phyloP scores from a whole-genome alignment of 1,140 invertebrate species.

The Diorhabda carinulata region DNA sequence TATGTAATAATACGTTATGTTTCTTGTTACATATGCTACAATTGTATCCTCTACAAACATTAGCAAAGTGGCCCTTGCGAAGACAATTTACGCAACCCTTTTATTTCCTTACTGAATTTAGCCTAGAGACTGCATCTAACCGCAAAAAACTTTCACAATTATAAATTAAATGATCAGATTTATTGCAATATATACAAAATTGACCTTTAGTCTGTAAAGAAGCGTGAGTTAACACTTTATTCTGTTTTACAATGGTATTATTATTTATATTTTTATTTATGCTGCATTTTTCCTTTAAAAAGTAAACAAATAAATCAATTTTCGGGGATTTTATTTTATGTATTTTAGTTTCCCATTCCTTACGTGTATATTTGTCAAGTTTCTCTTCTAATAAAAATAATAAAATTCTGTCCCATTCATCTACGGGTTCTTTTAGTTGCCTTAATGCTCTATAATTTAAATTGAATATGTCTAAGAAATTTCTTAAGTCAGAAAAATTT shows the following conservation, averaged over 20 bases:
- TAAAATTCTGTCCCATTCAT: constrained; percentile 36
- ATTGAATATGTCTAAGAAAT: constrained; percentile 24
- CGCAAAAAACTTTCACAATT: constrained; percentile 13
- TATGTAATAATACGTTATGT: constrained; percentile 23
- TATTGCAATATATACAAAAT: constrained; percentile 18
- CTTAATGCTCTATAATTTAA: constrained; percentile 31
- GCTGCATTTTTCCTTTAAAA: constrained; percentile 21
- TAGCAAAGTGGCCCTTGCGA: neutral
- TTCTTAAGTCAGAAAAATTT: constrained; percentile 21
- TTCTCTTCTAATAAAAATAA: constrained; percentile 23
- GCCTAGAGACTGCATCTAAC: constrained; percentile 1
- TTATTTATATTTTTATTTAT: neutral
- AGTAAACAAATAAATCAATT: constrained; percentile 16
- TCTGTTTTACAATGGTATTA: neutral
- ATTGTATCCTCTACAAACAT: neutral
- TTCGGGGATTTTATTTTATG: constrained; percentile 19
- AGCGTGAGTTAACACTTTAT: neutral
- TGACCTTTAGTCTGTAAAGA: neutral
- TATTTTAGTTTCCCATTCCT: constrained; percentile 22
- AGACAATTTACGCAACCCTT: constrained; percentile 19
- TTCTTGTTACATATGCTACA: constrained; percentile 18
- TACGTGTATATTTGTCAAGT: constrained; percentile 11
- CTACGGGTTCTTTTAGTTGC: constrained; percentile 31
- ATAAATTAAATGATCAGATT: constrained; percentile 19
- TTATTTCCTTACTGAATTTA: constrained; percentile 9